Evolutionary conservation across 2,888 invertebrate species (phyloP), one percentile per base, ranked within the genome.

Genomic region (Timema podura): DNA sequence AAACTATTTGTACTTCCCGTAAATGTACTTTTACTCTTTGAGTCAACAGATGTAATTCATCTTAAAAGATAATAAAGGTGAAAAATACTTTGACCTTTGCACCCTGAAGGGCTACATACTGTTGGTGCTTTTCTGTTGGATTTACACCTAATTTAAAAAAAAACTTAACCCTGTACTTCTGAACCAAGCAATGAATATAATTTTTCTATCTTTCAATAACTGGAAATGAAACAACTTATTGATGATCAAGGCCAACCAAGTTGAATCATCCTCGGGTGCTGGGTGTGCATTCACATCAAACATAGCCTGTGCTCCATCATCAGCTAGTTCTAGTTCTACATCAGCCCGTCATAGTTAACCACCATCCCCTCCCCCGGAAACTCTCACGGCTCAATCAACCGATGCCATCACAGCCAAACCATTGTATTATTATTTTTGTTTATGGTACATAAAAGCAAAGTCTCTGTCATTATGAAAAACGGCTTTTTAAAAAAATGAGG

Each of bases 21-120:
- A 44, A 59, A 59, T 44, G 59, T 59, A 44, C 59, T 59, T 59
- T 44, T 15, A 15, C n/a, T n/a, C n/a, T n/a, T n/a, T n/a, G n/a
- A n/a, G 59, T 59, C 6, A 59, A 6, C 11, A 44, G 59, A 59
- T 59, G 59, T 5, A 5, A 59, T 59, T 59, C 59, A 59, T 59
- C 16, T 11, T 59, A 15, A 44, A 59, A 59, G 59, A 59, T 9
- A 59, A 59, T 16, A 59, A 6, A 59, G 16, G 30, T 44, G 59
- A 59, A 59, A 59, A 59, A 44, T 44, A 59, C 16, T 44, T 59
- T 16, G 9, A 44, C 30, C 16, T 44, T 44, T 59, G 59, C 59
- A 59, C 30, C 59, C 59, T 16, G 44, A 59, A 59, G 30, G 9
- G 30, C 8, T 59, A 44, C 6, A 59, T 59, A 44, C 59, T 59